phyloP scores from a whole-genome alignment of 1,140 invertebrate genomes.

The Leucophenga varia region DNA sequence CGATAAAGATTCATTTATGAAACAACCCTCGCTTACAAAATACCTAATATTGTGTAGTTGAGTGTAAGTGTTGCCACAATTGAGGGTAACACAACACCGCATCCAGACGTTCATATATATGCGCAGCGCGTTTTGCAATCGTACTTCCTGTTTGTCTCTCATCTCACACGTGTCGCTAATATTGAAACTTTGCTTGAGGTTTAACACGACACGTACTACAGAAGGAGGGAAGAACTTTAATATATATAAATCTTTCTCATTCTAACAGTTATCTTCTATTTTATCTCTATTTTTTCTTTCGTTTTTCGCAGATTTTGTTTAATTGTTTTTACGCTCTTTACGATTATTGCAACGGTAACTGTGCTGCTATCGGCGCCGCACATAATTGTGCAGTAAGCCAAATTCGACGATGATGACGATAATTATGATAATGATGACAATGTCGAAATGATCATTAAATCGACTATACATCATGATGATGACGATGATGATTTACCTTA shows the following conservation, averaged over 20 bases:
- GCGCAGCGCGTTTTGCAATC: too few species aligned
- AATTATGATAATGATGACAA: background rate
- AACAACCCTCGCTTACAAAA: too few species aligned
- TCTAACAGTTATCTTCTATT: conserved; percentile 1
- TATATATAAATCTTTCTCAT: too few species aligned
- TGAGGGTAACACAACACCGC: conserved; percentile 14
- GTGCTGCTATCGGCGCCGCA: conserved; percentile 93
- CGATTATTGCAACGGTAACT: conserved; percentile 90
- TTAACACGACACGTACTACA: too few species aligned
- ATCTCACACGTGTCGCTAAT: conserved; percentile 31
- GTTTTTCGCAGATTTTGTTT: conserved; percentile 80
- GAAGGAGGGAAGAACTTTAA: too few species aligned
- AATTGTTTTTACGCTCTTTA: conserved; percentile 95
- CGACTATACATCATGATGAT: background rate
- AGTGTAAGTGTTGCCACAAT: too few species aligned
- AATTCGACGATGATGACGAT: background rate
- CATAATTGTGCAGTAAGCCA: conserved; percentile 86
- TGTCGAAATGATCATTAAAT: background rate
- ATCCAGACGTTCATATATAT: conserved; percentile 22
- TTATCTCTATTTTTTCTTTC: conserved; percentile 6
- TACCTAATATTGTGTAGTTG: too few species aligned
- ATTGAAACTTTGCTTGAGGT: conserved; percentile 32
- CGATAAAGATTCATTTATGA: too few species aligned
- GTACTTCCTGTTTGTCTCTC: conserved; percentile 38
- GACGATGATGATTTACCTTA: conserved; percentile 31